Base-by-base conservation (phyloP, 1,140 invertebrate species). In the Hypsibius dujardini region DNA sequence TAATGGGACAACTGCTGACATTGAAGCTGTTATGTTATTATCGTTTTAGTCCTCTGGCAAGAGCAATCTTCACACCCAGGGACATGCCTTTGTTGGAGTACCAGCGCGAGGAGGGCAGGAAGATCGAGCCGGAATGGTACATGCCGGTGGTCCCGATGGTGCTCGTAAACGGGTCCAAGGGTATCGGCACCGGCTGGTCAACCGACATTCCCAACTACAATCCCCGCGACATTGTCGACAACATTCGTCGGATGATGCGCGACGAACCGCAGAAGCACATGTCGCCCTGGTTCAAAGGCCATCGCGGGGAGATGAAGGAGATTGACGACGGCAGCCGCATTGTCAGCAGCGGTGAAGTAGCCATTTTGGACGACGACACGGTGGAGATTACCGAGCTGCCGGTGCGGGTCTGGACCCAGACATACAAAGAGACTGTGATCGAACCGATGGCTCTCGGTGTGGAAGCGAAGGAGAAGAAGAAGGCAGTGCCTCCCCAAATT, bases 141-240 rank as follows among this genome's bases (percentile, higher is more conserved):
- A 81, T 91, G 1, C 96, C 96, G 0, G 90, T 98, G 72, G 86
- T 99, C 73, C 96, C 95, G 0, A 97, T 95, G 89, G 85, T 98
- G 15, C 80, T 99, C 46, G 88, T 98, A 0, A 99, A 99, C 79
- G 95, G 95, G 14, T 89, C 93, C 70, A 93, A 97, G 75, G 95
- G 95, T 74, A 98, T 98, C 76, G 95, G 95, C 46, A 99, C 95
- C 1, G 95, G 94, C 45, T 99, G 95, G 95, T 94, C 92, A 80
- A 98, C 95, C 0, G 95, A 93, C 80, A 90, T 98, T 77, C 90
- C 90, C 0, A 98, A 97, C 78, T 93, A 92, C 77, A 93, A 98
- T 82, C 90, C 93, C 1, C 81, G 92, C 72, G 93, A 98, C 73
- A 87, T 99, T 72, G 87, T 95, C 45, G 80, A 83, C 45, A 96